These are phyloP conservation scores for Fragum sueziense DNA, from an alignment of 2,888 invertebrate species.

Conservation along the genomic window DNA sequence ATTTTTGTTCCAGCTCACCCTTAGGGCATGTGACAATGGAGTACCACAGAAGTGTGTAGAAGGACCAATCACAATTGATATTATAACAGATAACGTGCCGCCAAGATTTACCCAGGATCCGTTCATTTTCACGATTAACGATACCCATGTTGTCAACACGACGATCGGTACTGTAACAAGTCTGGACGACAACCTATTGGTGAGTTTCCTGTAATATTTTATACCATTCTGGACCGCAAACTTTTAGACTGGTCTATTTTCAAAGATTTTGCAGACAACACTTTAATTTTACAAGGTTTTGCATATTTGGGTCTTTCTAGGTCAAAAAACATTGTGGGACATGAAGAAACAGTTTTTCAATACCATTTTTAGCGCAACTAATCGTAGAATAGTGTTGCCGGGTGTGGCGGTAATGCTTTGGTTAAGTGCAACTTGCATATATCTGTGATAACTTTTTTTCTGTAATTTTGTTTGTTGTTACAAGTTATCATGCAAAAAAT, in stretches of 20 bases:
- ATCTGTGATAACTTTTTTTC: too few species aligned
- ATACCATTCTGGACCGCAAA: not conserved
- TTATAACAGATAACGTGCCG: conserved; percentile 67
- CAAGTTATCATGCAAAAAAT: too few species aligned
- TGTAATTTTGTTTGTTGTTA: too few species aligned
- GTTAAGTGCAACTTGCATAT: too few species aligned
- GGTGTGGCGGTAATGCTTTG: too few species aligned
- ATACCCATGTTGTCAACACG: conserved; percentile 56
- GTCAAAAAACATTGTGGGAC: not conserved
- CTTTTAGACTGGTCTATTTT: not conserved
- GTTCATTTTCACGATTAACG: conserved; percentile 64
- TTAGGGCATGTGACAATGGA: conserved; percentile 77
- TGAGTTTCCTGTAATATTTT: conserved; percentile 32
- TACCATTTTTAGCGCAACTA: too few species aligned
- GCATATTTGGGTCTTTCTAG: not conserved
- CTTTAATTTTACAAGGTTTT: not conserved
- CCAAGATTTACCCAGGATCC: conserved; percentile 61
- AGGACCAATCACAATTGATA: conserved; percentile 65
- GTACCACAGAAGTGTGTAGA: conserved; percentile 69
- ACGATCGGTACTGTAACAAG: conserved; percentile 65
- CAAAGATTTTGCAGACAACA: not conserved
- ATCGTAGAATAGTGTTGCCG: too few species aligned
- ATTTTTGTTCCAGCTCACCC: conserved; percentile 59
- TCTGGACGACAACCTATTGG: conserved; percentile 57
- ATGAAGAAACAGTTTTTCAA: not conserved